phyloP scores from a whole-genome alignment of 2,797 vertebrate genomes.

The Bucorvus abyssinicus region DNA sequence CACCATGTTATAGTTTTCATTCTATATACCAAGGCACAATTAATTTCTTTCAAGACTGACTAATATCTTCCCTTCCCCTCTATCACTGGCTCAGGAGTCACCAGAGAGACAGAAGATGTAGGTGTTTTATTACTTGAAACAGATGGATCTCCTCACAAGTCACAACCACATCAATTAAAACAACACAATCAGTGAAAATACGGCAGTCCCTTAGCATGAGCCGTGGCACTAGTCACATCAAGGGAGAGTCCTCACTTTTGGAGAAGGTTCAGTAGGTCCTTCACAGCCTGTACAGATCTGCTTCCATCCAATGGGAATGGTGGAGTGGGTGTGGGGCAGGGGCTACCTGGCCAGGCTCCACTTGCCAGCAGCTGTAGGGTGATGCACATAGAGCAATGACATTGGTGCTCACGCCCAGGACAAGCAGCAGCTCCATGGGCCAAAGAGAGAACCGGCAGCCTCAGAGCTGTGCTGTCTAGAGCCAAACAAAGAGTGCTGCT shows the following conservation, averaged over 20 bases:
- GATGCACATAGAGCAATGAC: neutral
- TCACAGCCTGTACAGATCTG: neutral
- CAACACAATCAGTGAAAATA: neutral
- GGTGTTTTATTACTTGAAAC: slow-evolving; percentile 64
- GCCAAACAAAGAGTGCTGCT: neutral
- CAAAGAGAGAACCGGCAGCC: neutral
- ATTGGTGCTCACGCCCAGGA: neutral
- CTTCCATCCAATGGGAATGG: neutral
- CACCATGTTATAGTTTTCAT: neutral
- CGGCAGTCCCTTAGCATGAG: neutral
- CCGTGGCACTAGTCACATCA: neutral
- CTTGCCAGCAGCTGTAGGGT: neutral
- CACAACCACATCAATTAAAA: slow-evolving; percentile 5
- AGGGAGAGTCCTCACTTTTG: neutral
- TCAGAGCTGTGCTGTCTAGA: neutral
- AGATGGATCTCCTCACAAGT: slow-evolving; percentile 58
- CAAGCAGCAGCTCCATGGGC: fast-evolving
- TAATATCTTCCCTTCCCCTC: neutral
- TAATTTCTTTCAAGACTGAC: slow-evolving; percentile 14
- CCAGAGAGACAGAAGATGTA: neutral
- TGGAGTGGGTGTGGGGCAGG: neutral
- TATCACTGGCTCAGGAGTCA: neutral
- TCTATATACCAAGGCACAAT: neutral
- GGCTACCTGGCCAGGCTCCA: neutral
- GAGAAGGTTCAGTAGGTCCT: neutral